A percentile compares a stretch with the other conserved stretches of the same genome.
phyloP scores from a whole-genome alignment of 2,113 vertebrate genomes.

The Mellivora capensis region DNA sequence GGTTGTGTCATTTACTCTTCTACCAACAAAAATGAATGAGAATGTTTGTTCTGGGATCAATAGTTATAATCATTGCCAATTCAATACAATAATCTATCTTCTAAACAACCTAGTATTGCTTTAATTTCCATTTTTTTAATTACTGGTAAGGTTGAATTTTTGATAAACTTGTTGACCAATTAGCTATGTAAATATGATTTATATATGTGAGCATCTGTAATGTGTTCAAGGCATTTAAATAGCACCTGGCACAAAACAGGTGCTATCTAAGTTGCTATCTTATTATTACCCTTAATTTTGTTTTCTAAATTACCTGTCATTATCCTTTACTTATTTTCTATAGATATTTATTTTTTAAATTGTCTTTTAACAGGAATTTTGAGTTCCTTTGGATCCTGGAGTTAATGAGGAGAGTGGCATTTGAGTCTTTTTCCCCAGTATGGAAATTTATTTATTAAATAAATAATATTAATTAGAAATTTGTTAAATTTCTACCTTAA shows the following conservation, averaged over 20 bases:
- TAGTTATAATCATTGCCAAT: not conserved
- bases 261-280: not conserved
- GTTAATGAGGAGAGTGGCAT: not conserved
- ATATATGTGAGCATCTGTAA: not conserved
- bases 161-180: not conserved
- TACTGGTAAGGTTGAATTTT: not conserved
- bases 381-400: not conserved
- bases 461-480: not conserved
- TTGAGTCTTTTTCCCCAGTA: not conserved
- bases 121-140: slow-evolving; percentile 9
- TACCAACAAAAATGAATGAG: not conserved
- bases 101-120: not conserved
- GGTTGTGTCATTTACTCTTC: not conserved
- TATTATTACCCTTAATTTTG: not conserved
- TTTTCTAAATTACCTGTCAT: not conserved
- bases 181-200: not conserved
- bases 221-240: not conserved
- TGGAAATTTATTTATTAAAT: not conserved
- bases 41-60: not conserved
- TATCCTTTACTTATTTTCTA: not conserved
- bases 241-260: not conserved
- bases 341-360: not conserved
- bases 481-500: not conserved
- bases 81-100: not conserved
- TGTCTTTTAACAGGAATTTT: not conserved